Conservation (phyloP, 2,113 vertebrate genomes). For the Rynchops niger region DNA sequence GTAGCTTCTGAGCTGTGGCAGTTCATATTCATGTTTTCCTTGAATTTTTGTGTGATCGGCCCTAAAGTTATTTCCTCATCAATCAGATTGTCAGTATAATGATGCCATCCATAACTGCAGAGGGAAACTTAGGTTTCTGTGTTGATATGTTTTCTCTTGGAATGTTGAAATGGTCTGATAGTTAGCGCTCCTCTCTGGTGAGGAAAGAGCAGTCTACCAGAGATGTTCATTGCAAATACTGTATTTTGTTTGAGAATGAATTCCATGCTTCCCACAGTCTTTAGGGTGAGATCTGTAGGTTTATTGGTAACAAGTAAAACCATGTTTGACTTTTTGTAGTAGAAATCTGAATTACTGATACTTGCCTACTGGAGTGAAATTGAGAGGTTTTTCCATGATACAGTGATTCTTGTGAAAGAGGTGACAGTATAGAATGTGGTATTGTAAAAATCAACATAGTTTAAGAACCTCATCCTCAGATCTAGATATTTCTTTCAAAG, state of each 20-base stretch:
- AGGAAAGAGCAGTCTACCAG: neutral
- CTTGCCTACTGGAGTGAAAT: neutral
- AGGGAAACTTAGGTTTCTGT: neutral
- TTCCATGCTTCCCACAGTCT: neutral
- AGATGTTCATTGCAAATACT: neutral
- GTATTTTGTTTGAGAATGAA: neutral
- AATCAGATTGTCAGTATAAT: neutral
- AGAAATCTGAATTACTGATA: neutral
- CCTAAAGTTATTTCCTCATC: neutral
- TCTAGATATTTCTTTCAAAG: neutral
- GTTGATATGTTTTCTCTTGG: neutral
- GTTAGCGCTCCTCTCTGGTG: neutral
- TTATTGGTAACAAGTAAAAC: neutral
- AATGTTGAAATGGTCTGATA: neutral
- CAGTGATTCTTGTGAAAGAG: neutral
- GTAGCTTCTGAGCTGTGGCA: neutral
- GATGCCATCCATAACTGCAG: neutral
- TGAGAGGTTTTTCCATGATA: neutral
- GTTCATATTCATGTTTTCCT: neutral
- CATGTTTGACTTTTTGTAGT: neutral
- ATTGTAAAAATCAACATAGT: neutral
- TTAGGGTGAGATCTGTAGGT: neutral
- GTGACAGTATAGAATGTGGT: neutral
- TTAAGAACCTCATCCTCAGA: neutral
- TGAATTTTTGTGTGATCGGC: neutral